These are phyloP conservation scores for Misgurnus mizolepis DNA, from an alignment of 2,113 vertebrate species.

Conservation along the genomic window DNA sequence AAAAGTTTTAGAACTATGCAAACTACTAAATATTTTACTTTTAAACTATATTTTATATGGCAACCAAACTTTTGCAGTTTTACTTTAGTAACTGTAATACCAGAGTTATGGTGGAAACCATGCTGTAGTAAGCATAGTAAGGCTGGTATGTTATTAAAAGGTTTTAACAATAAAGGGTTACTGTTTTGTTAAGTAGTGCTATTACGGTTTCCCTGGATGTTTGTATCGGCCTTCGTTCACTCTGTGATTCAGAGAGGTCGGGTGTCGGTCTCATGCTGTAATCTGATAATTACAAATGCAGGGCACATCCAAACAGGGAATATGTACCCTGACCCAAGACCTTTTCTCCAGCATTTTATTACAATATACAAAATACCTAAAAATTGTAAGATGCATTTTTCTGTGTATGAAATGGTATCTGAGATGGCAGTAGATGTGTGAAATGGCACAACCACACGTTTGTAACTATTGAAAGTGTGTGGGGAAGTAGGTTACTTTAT, in stretches of 20 bases:
- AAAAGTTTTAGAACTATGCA: no score
- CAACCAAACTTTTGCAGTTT: no score
- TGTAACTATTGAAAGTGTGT: not conserved
- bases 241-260: constrained; percentile 34
- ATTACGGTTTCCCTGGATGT: not conserved
- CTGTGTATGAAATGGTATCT: no score
- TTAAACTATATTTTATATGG: no score
- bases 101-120: no score
- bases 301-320: not conserved
- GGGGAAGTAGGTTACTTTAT: not conserved
- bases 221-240: constrained; percentile 3
- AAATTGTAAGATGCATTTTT: no score
- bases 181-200: not conserved
- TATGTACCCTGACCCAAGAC: constrained; percentile 14
- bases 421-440: no score
- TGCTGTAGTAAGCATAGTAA: no score
- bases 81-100: no score
- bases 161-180: no score
- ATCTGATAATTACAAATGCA: constrained; percentile 35
- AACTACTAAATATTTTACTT: no score
- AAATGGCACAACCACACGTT: not conserved
- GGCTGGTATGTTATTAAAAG: no score
- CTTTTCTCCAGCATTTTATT: not conserved
- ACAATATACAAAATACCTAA: not conserved
- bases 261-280: constrained; percentile 43